Percentiles rank a stretch among this genome's conserved stretches.
Evolutionary conservation across 2,888 invertebrate species (phyloP).

Genomic region (Dryadula phaetusa): DNA sequence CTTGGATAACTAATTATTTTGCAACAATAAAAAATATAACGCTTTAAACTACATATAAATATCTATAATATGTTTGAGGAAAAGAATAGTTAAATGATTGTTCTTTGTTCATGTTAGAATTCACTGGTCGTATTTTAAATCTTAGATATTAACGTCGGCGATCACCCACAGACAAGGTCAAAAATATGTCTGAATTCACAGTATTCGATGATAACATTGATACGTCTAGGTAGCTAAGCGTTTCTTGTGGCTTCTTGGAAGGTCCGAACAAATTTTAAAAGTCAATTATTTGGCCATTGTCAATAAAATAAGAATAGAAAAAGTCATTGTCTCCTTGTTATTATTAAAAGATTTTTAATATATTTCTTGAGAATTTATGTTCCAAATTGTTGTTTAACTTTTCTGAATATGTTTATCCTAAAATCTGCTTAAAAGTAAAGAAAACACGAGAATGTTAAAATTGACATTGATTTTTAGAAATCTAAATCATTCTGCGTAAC

Average conservation of each 20-base stretch:
- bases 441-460: neutral
- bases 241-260: conserved; percentile 39
- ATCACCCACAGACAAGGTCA: conserved; percentile 42
- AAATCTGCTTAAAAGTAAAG: neutral
- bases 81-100: neutral
- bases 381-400: neutral
- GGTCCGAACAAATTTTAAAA: conserved; percentile 37
- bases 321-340: conserved; percentile 16
- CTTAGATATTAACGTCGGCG: conserved; percentile 30
- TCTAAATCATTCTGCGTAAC: neutral
- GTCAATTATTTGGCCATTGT: conserved; percentile 30
- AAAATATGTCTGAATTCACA: conserved; percentile 38
- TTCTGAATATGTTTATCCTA: conserved; percentile 5
- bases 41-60: no score
- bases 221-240: conserved; percentile 30
- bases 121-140: conserved; percentile 20
- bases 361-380: neutral
- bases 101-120: conserved; percentile 21
- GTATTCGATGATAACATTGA: conserved; percentile 39
- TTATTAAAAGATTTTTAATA: conserved; percentile 10
- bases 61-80: neutral
- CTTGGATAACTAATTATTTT: conserved; percentile 7
- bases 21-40: neutral
- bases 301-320: conserved; percentile 24
- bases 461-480: neutral